Percentiles rank a stretch among this genome's conserved stretches.
Conservation (phyloP, 2,113 vertebrate genomes). For the Hypomesus transpacificus region DNA sequence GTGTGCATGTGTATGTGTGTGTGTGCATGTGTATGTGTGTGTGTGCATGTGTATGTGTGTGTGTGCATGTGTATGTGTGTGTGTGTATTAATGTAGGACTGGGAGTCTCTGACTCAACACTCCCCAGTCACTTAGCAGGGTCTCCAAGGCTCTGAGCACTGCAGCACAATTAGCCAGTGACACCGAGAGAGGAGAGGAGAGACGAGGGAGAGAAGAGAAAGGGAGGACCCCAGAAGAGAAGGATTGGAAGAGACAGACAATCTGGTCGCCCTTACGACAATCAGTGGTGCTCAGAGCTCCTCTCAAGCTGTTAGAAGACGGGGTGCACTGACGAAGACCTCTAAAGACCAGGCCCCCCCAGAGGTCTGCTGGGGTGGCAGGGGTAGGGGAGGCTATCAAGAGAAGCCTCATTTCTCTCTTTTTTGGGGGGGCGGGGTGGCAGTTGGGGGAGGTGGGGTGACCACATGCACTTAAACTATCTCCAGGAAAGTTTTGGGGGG, state of each 20-base stretch:
- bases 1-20: constrained; percentile 31
- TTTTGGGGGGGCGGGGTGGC: background rate
- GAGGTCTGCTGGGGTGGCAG: background rate
- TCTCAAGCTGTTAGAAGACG: constrained; percentile 16
- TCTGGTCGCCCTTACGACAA: constrained; percentile 31
- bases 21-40: background rate
- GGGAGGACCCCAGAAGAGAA: background rate
- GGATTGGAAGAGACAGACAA: constrained; percentile 41
- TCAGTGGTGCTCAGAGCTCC: constrained; percentile 29
- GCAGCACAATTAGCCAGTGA: constrained; percentile 45
- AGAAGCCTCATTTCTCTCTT: background rate
- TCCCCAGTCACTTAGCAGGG: constrained; percentile 36
- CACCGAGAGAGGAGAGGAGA: constrained; percentile 10
- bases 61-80: constrained; percentile 31
- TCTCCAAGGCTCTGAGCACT: constrained; percentile 39
- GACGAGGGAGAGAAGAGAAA: constrained; percentile 6
- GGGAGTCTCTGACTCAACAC: constrained; percentile 32
- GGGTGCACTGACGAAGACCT: constrained; percentile 17
- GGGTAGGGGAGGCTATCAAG: background rate
- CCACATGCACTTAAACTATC: background rate
- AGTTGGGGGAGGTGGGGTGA: background rate
- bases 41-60: constrained; percentile 10
- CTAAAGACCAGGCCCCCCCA: background rate
- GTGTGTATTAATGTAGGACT: constrained; percentile 5
- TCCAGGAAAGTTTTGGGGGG: background rate